Evolutionary conservation across 2,113 vertebrate species (phyloP), one percentile per base, ranked within the genome.

Genomic region (Edolisoma coerulescens): DNA sequence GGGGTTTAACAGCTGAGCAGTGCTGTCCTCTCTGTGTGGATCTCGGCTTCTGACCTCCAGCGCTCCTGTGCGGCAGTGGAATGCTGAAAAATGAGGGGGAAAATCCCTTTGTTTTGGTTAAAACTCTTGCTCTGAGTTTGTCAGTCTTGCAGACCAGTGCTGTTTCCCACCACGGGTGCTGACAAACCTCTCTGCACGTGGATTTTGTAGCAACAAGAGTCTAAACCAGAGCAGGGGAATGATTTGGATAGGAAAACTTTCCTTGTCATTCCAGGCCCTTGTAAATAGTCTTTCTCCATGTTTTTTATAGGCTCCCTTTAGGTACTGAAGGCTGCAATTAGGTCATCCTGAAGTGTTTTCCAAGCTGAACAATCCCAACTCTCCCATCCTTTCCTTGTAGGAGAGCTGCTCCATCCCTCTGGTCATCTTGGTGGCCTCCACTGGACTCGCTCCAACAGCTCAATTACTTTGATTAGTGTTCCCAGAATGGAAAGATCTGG

Each of bases 1-100:
- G 64, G 50, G 32, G 11, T 61, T 84, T 30, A 7, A 7, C 10
- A 78, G 83, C 83, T 22, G 23, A 52, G 26, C 23, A 2, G 18
- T 5, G 14, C 70, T 65, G 2, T 24, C n/a, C 33, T 53, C 41
- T 15, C 3, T 19, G 23, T 23, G 24, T 18, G 10, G 7, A 4
- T 18, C 45, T 57, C 47, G 13, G 35, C 33, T 81, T 35, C 69
- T 2, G 27, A 53, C 41, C 50, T 44, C 41, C 74, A 23, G 82
- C 6, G 2, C 27, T 80, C 35, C 32, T 19, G 9, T 33, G 37
- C 3, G 0, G 6, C 63, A 56, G 33, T 0, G 3, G 9, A 28
- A 82, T 0, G 2, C 10, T 17, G 54, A 30, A 68, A 53, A 87
- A 57, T 3, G 65, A 52, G 37, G 49, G 15, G 6, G 9, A 27